A percentile compares a stretch with the other conserved stretches of the same genome.
Conservation (phyloP, 2,113 vertebrate genomes). For the Microcebus griseorufus region DNA sequence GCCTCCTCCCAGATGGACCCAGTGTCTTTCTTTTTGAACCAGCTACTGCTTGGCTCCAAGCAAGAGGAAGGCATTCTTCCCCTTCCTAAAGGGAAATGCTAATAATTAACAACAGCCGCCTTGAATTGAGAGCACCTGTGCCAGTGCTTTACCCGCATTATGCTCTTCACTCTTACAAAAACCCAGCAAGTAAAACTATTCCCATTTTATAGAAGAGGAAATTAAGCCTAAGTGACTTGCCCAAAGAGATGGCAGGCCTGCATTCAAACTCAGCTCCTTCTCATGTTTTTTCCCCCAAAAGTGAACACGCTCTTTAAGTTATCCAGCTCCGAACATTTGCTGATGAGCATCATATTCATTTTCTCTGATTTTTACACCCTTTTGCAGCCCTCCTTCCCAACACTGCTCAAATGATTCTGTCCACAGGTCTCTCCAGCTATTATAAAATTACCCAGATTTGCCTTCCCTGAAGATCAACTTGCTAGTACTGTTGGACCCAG, state of each 20-base stretch:
- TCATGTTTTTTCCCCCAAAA: not conserved
- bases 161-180: not conserved
- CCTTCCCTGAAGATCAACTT: not conserved
- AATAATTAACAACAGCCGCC: not conserved
- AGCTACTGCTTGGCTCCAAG: not conserved
- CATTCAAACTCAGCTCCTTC: not conserved
- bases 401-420: not conserved
- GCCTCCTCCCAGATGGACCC: not conserved
- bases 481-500: not conserved
- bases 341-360: not conserved
- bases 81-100: not conserved
- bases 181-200: not conserved
- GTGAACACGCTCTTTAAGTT: not conserved
- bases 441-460: not conserved
- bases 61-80: not conserved
- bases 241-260: not conserved
- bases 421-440: not conserved
- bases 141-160: not conserved
- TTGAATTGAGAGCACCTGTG: not conserved
- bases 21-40: not conserved
- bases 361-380: not conserved
- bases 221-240: not conserved
- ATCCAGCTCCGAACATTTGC: not conserved
- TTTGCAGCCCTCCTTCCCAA: not conserved
- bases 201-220: not conserved